Evolutionary conservation across 2,888 invertebrate species (phyloP).

Genomic region (Leucophenga maculata): DNA sequence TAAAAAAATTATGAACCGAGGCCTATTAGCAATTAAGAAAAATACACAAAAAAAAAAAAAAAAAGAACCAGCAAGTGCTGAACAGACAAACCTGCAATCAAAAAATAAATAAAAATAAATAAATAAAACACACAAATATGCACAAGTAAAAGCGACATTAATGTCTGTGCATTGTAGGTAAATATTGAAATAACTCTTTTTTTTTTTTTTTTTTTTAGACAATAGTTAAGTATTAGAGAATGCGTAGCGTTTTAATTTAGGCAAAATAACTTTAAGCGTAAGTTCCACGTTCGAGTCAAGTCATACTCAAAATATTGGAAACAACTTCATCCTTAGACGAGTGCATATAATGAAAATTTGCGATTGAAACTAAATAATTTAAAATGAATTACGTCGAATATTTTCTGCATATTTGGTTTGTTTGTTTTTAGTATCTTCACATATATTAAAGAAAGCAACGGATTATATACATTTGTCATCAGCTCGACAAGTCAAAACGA

Average conservation of each 20-base stretch:
- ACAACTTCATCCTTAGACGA: too few relatives aligned
- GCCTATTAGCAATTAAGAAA: conserved; percentile 46
- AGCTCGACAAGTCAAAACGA: too few relatives aligned
- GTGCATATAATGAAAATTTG: too few relatives aligned
- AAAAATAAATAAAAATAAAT: not conserved
- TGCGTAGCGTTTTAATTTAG: conserved; percentile 14
- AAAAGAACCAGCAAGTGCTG: conserved; percentile 16
- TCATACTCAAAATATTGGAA: too few relatives aligned
- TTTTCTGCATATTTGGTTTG: too few relatives aligned
- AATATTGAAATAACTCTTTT: not conserved
- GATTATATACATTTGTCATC: too few relatives aligned
- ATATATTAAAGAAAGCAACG: too few relatives aligned
- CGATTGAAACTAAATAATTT: too few relatives aligned
- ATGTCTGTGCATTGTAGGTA: not conserved
- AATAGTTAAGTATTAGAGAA: conserved; percentile 8
- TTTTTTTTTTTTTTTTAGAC: conserved; percentile 28
- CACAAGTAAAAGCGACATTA: not conserved
- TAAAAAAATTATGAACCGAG: conserved; percentile 41
- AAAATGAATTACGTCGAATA: too few relatives aligned
- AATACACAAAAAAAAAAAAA: conserved; percentile 20
- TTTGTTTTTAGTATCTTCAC: too few relatives aligned
- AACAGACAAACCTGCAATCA: conserved; percentile 1
- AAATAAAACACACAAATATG: conserved; percentile 4
- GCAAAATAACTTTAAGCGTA: conserved; percentile 17
- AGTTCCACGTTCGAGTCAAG: not conserved